Conservation (phyloP, 2,113 vertebrate genomes). For the Pampusana beccarii region DNA sequence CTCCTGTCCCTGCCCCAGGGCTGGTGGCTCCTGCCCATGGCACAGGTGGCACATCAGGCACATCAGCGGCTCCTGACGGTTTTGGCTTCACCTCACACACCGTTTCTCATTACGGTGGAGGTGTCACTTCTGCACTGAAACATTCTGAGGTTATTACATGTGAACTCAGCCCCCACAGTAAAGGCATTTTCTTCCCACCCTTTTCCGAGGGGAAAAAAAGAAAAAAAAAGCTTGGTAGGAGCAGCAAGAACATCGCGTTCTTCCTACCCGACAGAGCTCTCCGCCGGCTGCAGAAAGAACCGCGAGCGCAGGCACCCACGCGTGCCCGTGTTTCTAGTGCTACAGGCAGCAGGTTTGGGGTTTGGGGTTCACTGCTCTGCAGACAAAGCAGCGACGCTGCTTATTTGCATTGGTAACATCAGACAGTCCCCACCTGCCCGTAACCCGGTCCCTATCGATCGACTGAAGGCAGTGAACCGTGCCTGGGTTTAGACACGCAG, state of each 20-base stretch:
- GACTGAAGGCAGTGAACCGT: background rate
- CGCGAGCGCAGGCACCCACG: fast-evolving
- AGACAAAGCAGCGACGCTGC: background rate
- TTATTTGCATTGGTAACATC: slow-evolving; percentile 11
- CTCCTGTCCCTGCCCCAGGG: fast-evolving
- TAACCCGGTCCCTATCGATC: fast-evolving
- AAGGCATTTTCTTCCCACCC: background rate
- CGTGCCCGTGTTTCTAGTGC: background rate
- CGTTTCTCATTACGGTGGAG: background rate
- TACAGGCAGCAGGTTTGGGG: background rate
- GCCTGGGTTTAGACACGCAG: background rate
- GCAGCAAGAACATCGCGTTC: background rate
- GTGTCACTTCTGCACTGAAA: background rate
- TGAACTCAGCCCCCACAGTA: background rate
- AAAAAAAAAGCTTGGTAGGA: background rate
- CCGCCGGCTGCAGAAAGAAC: background rate
- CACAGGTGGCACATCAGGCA: background rate
- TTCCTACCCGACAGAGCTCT: background rate
- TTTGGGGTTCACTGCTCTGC: background rate
- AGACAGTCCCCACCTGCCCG: background rate
- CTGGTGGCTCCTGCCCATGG: fast-evolving
- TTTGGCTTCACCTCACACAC: background rate
- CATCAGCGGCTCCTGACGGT: background rate
- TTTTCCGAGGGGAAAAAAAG: fast-evolving
- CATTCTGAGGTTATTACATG: background rate